A percentile compares a stretch with the other conserved stretches of the same genome.
These are phyloP conservation scores for Crotalus helleri DNA, from an alignment of 2,113 vertebrate species.

Conservation along the genomic window DNA sequence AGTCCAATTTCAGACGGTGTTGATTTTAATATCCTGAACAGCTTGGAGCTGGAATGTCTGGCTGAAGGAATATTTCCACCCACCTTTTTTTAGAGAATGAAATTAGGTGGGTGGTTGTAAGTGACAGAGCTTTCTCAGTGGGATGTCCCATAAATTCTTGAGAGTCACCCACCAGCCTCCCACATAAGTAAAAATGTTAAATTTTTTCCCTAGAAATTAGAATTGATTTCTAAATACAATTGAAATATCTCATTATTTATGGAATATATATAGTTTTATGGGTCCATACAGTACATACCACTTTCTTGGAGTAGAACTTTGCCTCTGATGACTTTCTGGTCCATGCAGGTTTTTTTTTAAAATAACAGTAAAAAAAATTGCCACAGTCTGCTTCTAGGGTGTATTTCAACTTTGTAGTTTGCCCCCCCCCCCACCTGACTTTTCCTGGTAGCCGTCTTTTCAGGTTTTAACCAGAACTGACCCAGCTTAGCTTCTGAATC, in stretches of 20 bases:
- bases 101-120: background rate
- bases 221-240: background rate
- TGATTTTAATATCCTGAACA: background rate
- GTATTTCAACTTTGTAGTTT: background rate
- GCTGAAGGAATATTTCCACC: background rate
- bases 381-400: background rate
- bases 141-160: background rate
- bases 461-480: background rate
- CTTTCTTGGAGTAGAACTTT: background rate
- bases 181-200: background rate
- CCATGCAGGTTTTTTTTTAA: background rate
- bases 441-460: background rate
- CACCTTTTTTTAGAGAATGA: background rate
- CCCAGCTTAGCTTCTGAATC: background rate
- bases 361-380: background rate
- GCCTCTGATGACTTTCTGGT: background rate
- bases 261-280: background rate
- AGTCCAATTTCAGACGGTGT: background rate
- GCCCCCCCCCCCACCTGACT: background rate
- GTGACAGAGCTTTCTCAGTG: background rate
- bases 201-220: background rate
- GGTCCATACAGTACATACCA: background rate
- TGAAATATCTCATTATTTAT: background rate
- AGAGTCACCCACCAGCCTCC: background rate
- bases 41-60: background rate